Evolutionary conservation across 1,140 invertebrate genomes (phyloP).

Genomic region (Drosophila micromelanica): DNA sequence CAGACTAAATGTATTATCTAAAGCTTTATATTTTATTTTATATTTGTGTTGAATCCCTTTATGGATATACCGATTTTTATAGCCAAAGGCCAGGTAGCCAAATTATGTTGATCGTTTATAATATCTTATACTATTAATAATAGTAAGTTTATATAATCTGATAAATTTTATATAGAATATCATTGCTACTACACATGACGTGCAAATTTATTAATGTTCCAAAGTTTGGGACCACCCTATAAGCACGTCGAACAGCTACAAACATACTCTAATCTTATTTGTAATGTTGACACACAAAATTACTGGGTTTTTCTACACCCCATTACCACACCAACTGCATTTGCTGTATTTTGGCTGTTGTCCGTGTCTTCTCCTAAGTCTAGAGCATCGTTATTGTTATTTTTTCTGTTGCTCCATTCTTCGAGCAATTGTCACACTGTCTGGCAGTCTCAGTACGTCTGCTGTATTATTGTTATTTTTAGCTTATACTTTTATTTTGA

Average conservation of each 20-base stretch:
- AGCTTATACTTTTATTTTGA: conserved; percentile 33
- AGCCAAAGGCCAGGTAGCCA: too few species aligned
- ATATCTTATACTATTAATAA: too few species aligned
- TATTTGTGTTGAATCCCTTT: too few species aligned
- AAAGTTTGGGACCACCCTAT: neutral
- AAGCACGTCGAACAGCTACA: neutral
- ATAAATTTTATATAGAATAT: too few species aligned
- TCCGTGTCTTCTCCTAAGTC: neutral
- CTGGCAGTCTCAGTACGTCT: neutral
- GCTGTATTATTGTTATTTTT: conserved; percentile 21
- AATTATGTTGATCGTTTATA: too few species aligned
- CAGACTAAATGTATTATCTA: too few species aligned
- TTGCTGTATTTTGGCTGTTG: neutral
- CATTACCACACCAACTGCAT: conserved; percentile 18
- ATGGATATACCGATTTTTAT: too few species aligned
- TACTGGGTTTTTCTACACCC: conserved; percentile 11
- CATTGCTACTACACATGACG: too few species aligned
- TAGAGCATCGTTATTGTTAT: neutral
- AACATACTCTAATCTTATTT: conserved; percentile 32
- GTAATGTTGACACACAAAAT: conserved; percentile 40
- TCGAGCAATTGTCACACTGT: neutral
- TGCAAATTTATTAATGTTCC: neutral
- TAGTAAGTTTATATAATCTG: too few species aligned
- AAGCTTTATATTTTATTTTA: too few species aligned
- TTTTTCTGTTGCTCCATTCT: conserved; percentile 4